phyloP scores from a whole-genome alignment of 1,140 invertebrate species.

The Drosophila triauraria region DNA sequence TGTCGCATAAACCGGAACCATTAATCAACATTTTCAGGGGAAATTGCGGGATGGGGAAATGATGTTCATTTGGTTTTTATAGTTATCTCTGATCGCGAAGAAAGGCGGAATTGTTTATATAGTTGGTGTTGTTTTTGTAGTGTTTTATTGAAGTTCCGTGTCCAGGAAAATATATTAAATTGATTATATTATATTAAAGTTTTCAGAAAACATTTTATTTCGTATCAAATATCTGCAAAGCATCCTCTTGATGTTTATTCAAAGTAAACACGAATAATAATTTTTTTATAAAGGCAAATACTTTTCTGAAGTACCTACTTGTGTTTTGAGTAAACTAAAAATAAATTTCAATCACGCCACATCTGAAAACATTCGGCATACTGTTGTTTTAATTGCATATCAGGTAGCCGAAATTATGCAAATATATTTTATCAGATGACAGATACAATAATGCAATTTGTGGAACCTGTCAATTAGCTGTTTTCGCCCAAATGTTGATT shows the following conservation, averaged over 20 bases:
- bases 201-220: not conserved
- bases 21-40: conserved; percentile 28
- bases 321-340: conserved; percentile 23
- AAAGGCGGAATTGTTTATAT: conserved; percentile 63
- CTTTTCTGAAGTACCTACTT: conserved; percentile 13
- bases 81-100: conserved; percentile 32
- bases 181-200: not conserved
- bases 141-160: not conserved
- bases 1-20: conserved; percentile 69
- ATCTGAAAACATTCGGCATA: not conserved
- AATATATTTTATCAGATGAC: conserved; percentile 35
- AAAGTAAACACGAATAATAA: not conserved
- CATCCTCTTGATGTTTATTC: not conserved
- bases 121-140: conserved; percentile 28
- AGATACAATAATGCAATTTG: conserved; percentile 39
- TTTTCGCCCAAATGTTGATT: conserved; percentile 3
- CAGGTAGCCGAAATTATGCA: conserved; percentile 41
- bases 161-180: not conserved
- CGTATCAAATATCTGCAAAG: not conserved
- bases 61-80: conserved; percentile 21
- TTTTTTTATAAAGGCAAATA: not conserved
- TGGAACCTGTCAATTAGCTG: conserved; percentile 39
- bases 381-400: conserved; percentile 32
- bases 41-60: conserved; percentile 27
- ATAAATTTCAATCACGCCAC: conserved; percentile 39